phyloP scores from a whole-genome alignment of 1,140 invertebrate genomes.

The Atopsyche davidsoni region DNA sequence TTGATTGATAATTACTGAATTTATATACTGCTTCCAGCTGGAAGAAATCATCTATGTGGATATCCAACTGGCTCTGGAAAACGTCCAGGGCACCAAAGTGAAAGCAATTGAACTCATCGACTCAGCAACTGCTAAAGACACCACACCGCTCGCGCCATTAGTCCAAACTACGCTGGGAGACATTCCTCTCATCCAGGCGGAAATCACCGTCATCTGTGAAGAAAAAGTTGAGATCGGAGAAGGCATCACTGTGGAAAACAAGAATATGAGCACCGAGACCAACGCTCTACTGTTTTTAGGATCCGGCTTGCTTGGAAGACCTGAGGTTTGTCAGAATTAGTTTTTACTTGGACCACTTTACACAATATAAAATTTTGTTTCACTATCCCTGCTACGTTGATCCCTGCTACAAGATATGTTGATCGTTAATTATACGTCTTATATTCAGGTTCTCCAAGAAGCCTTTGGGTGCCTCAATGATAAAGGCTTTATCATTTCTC shows the following conservation, averaged over 20 bases:
- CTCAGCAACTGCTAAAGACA: constrained; percentile 41
- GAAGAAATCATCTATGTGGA: constrained; percentile 51
- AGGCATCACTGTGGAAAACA: constrained; percentile 54
- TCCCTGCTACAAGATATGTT: too few species aligned
- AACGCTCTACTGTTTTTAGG: constrained; percentile 53
- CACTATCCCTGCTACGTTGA: background rate
- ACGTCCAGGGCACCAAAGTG: constrained; percentile 59
- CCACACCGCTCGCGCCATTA: constrained; percentile 46
- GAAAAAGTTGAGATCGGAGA: constrained; percentile 41
- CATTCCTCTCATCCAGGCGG: constrained; percentile 57
- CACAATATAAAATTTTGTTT: background rate
- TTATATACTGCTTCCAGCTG: constrained; percentile 34
- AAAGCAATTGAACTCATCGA: constrained; percentile 65
- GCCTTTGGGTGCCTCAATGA: constrained; percentile 39
- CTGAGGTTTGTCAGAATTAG: constrained; percentile 28
- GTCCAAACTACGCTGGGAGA: constrained; percentile 54
- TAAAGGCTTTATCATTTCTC: constrained; percentile 47
- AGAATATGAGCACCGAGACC: constrained; percentile 51
- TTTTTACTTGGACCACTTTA: background rate
- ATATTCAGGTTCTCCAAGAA: constrained; percentile 38
- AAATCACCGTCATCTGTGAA: constrained; percentile 42
- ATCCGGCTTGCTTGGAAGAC: constrained; percentile 39
- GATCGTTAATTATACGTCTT: too few species aligned
- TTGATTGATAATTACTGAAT: too few species aligned
- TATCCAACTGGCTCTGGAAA: constrained; percentile 74